Conservation (phyloP, 2,113 vertebrate species). For the Eleginops maclovinus region DNA sequence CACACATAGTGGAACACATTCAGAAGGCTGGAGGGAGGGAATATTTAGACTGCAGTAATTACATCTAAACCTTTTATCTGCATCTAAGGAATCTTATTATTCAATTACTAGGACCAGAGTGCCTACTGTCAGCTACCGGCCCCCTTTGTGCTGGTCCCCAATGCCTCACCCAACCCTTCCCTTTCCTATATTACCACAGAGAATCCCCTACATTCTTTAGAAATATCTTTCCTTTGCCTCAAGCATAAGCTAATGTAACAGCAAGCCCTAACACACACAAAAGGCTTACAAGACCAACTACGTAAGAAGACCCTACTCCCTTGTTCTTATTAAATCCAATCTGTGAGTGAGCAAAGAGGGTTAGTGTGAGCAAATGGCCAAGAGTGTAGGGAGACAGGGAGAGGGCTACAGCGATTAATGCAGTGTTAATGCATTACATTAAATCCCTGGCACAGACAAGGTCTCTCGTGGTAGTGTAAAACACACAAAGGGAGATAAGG, state of each 20-base stretch:
- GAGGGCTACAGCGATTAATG: constrained; percentile 55
- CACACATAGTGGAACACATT: constrained; percentile 20
- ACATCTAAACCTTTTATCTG: constrained; percentile 80
- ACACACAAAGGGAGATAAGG: constrained; percentile 19
- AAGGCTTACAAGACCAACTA: constrained; percentile 33
- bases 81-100: constrained; percentile 77
- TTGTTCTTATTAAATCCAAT: constrained; percentile 66
- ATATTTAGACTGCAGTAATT: constrained; percentile 69
- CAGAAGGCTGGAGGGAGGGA: constrained; percentile 15
- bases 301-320: constrained; percentile 46
- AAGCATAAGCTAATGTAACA: constrained; percentile 34
- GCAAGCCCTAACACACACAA: constrained; percentile 16
- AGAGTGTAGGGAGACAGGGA: constrained; percentile 29
- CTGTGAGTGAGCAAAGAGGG: constrained; percentile 14
- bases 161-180: constrained; percentile 6
- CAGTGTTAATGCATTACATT: constrained; percentile 68
- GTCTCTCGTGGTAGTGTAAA: constrained; percentile 29
- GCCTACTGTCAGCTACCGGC: constrained; percentile 49
- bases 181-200: constrained; percentile 25
- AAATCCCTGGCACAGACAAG: constrained; percentile 56
- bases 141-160: constrained; percentile 30
- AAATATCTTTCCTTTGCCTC: constrained; percentile 16
- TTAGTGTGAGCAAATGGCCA: constrained; percentile 48
- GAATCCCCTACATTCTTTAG: constrained; percentile 31
- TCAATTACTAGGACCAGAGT: constrained; percentile 68